Evolutionary conservation across 2,888 invertebrate genomes (phyloP).

Genomic region (Lacanobia wlatinum): DNA sequence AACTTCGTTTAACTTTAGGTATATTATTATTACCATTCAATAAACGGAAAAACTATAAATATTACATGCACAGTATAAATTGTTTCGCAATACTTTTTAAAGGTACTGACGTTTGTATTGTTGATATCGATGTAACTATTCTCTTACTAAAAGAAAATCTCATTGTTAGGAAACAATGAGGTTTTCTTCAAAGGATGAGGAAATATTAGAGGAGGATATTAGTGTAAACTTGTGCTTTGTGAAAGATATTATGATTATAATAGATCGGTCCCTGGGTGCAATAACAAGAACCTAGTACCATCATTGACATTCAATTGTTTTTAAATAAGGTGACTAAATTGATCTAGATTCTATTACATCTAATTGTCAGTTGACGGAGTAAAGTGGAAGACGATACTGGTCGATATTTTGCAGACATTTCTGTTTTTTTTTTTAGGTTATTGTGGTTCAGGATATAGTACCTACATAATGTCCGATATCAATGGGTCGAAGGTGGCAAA

Average conservation of each 20-base stretch:
- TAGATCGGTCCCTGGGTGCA: neutral
- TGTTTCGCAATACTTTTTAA: neutral
- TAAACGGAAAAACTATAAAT: neutral
- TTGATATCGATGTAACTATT: neutral
- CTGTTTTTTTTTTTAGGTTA: neutral
- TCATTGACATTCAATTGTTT: neutral
- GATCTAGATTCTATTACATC: neutral
- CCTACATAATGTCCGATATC: constrained; percentile 36
- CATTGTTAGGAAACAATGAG: no score
- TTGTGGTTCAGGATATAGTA: constrained; percentile 6
- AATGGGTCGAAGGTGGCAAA: constrained; percentile 50
- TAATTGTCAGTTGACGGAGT: neutral
- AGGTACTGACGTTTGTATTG: neutral
- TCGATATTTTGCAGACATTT: neutral
- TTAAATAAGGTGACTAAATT: neutral
- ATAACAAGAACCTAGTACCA: neutral
- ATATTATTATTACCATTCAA: neutral
- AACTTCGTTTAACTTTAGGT: no score
- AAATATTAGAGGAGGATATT: no score
- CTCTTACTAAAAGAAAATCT: neutral
- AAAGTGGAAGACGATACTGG: neutral
- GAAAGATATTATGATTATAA: neutral
- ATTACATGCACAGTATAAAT: constrained; percentile 2
- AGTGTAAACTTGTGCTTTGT: constrained; percentile 11
- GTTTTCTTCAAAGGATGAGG: no score